Percentiles rank a stretch among this genome's conserved stretches.
phyloP scores from a whole-genome alignment of 2,797 vertebrate species.

The Paedocypris micromegethes region DNA sequence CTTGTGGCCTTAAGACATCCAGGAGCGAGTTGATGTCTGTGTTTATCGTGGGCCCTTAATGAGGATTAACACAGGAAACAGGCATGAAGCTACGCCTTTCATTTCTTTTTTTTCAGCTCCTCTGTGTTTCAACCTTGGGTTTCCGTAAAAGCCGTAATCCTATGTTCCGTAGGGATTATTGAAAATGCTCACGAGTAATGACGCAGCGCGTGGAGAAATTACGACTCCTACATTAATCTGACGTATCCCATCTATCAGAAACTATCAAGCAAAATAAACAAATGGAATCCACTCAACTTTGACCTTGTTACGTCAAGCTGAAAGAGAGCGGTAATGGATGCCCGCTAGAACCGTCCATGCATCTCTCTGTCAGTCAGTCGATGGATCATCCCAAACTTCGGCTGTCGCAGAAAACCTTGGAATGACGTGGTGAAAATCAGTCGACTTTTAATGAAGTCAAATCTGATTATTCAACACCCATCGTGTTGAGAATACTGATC shows the following conservation, averaged over 20 bases:
- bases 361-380: no score
- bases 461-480: no score
- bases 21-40: conserved; percentile 31
- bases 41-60: conserved; percentile 44
- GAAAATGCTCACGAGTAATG: conserved; percentile 50
- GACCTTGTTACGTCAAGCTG: neutral
- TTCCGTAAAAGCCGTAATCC: conserved; percentile 54
- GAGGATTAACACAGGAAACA: conserved; percentile 45
- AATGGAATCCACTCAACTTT: conserved; percentile 1
- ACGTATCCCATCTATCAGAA: conserved; percentile 14
- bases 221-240: conserved; percentile 40
- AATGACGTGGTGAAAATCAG: no score
- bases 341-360: neutral
- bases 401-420: no score
- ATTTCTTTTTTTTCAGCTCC: conserved; percentile 37
- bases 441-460: no score
- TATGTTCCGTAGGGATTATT: conserved; percentile 55
- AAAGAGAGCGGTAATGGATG: conserved; percentile 25
- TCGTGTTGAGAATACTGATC: no score
- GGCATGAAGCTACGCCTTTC: conserved; percentile 29
- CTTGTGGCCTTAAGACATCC: conserved; percentile 2
- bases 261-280: conserved; percentile 9
- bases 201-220: conserved; percentile 47
- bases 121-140: conserved; percentile 35
- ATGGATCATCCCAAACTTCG: no score